These are phyloP conservation scores for Notolabrus celidotus DNA, from an alignment of 2,797 vertebrate genomes.

Conservation along the genomic window DNA sequence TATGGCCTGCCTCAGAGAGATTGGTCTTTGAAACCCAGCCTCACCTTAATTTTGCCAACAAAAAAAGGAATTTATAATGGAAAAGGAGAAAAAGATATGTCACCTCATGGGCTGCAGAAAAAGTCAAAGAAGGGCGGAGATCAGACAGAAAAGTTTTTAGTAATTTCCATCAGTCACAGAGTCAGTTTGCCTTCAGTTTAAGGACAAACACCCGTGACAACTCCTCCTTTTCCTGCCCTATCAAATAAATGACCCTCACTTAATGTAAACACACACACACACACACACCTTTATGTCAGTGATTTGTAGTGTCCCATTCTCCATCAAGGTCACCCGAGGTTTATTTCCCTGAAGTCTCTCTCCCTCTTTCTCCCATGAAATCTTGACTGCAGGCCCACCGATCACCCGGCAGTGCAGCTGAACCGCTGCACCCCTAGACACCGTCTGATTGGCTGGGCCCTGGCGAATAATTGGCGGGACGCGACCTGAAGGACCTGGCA, in stretches of 20 bases:
- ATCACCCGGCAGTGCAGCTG: constrained; percentile 89
- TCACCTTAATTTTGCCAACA: constrained; percentile 65
- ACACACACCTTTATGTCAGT: constrained; percentile 86
- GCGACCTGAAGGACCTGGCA: constrained; percentile 80
- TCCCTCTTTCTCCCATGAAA: constrained; percentile 93
- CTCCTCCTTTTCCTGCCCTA: constrained; percentile 38
- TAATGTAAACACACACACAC: constrained; percentile 9
- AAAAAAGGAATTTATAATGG: constrained; percentile 56
- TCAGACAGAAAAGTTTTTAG: constrained; percentile 27
- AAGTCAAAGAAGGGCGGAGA: constrained; percentile 53
- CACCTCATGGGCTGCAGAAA: constrained; percentile 24
- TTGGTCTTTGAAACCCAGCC: constrained; percentile 67
- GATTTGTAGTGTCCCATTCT: constrained; percentile 93
- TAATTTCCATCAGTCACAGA: constrained; percentile 26
- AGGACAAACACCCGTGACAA: constrained; percentile 34
- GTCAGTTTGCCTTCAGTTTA: constrained; percentile 12
- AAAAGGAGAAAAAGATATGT: constrained; percentile 23
- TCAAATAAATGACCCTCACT: constrained; percentile 40
- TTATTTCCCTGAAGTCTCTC: constrained; percentile 84
- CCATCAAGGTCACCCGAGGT: constrained; percentile 87
- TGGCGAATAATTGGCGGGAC: constrained; percentile 87
- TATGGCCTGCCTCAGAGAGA: constrained; percentile 62
- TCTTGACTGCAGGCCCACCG: constrained; percentile 84
- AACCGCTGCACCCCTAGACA: constrained; percentile 83
- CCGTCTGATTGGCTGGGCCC: constrained; percentile 90